Conservation (phyloP, 2,888 invertebrate genomes). For the Metopia argyrocephala region DNA sequence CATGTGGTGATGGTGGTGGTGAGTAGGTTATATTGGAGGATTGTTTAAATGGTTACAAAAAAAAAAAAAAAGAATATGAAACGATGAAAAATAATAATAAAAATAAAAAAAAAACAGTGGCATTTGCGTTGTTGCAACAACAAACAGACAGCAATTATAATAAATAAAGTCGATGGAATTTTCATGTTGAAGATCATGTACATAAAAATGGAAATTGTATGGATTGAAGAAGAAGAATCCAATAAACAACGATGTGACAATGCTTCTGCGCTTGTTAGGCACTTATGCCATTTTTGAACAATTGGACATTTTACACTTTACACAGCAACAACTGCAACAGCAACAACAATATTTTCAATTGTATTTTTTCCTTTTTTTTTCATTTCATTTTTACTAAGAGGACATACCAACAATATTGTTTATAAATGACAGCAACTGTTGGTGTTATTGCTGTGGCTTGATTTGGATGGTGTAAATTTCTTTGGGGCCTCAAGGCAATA, state of each 20-base stretch:
- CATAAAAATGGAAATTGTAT: slow-evolving; percentile 65
- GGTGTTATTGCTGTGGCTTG: background rate
- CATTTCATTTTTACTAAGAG: background rate
- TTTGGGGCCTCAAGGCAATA: slow-evolving; percentile 56
- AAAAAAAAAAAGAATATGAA: background rate
- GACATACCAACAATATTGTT: slow-evolving; percentile 2
- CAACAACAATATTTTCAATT: background rate
- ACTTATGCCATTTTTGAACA: slow-evolving; percentile 73
- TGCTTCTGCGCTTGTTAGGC: slow-evolving; percentile 70
- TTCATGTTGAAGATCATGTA: slow-evolving; percentile 65
- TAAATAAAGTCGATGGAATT: slow-evolving; percentile 66
- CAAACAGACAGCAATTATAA: slow-evolving; percentile 66
- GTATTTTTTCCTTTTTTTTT: background rate
- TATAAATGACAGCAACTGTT: background rate
- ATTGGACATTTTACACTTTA: slow-evolving; percentile 68
- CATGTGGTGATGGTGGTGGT: slow-evolving; percentile 39
- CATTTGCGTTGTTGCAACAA: slow-evolving; percentile 52
- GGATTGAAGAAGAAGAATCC: slow-evolving; percentile 62
- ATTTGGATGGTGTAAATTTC: slow-evolving; percentile 63
- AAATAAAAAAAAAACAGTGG: slow-evolving; percentile 34
- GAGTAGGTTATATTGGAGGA: slow-evolving; percentile 42
- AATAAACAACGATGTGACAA: slow-evolving; percentile 65
- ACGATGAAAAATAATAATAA: background rate
- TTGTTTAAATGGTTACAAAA: slow-evolving; percentile 44
- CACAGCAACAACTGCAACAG: slow-evolving; percentile 34